Evolutionary conservation across 1,140 invertebrate genomes (phyloP), one percentile per base, ranked within the genome.

Genomic region (Tetramorium parvispinum): DNA sequence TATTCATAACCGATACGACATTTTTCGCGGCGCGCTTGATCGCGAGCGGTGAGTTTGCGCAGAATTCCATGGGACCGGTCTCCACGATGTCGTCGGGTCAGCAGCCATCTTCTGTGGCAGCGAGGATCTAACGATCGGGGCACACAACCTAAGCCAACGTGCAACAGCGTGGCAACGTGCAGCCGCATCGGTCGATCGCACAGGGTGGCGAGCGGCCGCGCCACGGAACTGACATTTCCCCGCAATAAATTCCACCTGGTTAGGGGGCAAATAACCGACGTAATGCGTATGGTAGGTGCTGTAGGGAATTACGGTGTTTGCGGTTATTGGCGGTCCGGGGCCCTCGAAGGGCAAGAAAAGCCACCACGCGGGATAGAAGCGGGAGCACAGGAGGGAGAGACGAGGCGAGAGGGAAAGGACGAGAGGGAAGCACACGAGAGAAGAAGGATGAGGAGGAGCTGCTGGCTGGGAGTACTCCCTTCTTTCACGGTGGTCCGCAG

Each of bases 401-500:
- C 57, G 61, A 73, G 75, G 86, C 83, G 85, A 77, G 77, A 90
- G 88, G 87, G 85, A 85, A 75, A 51, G 46, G 40, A 37, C 61
- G 16, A 57, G 61, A 86, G 55, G 51, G 40, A 46, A 75, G 86
- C 46, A 77, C 46, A 85, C 57, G 85, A 85, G 61, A 79, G 61
- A 85, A 83, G 82, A 81, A 85, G 88, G 78, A 88, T 75, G 81
- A 89, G 89, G 88, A 89, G 92, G 92, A 92, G 87, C 91, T 88
- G 91, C 82, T 79, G 91, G 91, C 85, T 86, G 70, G 86, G 90
- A 89, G 91, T 89, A 91, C 89, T 91, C 92, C 91, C 91, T 91
- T 94, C 94, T 94, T 94, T 94, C 94, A 94, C 91, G 94, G 94
- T 95, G 94, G 94, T 95, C 94, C 93, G 87, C 79, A 87, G 85